A percentile compares a stretch with the other conserved stretches of the same genome.
Evolutionary conservation across 1,140 invertebrate genomes (phyloP).

Genomic region (Drosophila nebulosa): DNA sequence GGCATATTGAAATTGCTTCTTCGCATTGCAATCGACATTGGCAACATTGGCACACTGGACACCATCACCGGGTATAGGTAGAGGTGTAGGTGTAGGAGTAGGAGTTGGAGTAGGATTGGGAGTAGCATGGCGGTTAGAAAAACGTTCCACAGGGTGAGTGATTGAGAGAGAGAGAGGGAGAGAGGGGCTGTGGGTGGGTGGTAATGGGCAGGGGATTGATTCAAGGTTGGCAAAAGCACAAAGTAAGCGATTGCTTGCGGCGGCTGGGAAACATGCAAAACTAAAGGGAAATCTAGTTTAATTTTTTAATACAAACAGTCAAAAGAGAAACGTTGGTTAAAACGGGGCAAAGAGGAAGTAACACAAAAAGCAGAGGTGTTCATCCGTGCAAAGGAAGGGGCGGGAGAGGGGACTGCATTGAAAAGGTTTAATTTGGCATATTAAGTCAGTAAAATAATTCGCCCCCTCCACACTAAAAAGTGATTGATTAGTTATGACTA

Average conservation of each 20-base stretch:
- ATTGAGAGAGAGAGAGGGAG: no score
- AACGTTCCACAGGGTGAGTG: background rate
- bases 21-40: slow-evolving; percentile 68
- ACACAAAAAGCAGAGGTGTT: background rate
- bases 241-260: slow-evolving; percentile 63
- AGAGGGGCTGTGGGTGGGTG: no score
- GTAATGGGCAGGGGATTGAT: background rate
- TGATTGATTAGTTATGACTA: background rate
- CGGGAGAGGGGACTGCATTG: no score
- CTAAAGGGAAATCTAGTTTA: slow-evolving; percentile 78
- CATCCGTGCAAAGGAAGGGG: no score
- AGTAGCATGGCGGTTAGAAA: background rate
- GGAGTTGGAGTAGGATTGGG: background rate
- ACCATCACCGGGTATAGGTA: background rate
- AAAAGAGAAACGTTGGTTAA: slow-evolving; percentile 34
- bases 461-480: no score
- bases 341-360: no score
- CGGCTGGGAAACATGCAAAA: slow-evolving; percentile 64
- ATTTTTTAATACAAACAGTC: slow-evolving; percentile 74
- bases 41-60: slow-evolving; percentile 42
- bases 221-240: slow-evolving; percentile 36
- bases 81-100: background rate
- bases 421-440: no score
- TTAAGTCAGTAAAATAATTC: no score
- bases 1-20: slow-evolving; percentile 76